Conservation (phyloP, 2,888 invertebrate species). For the Drosophila lacicola region DNA sequence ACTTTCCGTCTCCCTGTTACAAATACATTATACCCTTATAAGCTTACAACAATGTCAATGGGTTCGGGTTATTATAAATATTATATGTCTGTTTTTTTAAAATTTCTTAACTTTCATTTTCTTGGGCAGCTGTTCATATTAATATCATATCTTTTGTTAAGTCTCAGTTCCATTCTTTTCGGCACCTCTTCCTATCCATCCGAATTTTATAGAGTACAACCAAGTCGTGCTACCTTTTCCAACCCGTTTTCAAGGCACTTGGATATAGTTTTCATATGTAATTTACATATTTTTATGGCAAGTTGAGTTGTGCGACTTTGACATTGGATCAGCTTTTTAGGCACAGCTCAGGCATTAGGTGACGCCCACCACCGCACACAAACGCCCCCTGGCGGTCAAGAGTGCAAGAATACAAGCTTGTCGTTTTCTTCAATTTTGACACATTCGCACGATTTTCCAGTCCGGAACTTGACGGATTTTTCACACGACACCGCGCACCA, state of each 20-base stretch:
- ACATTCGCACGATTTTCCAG: slow-evolving; percentile 76
- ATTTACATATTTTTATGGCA: slow-evolving; percentile 60
- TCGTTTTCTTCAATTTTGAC: slow-evolving; percentile 67
- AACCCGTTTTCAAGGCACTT: not conserved
- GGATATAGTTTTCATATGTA: slow-evolving; percentile 6
- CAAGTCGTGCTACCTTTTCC: not conserved
- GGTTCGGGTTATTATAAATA: no score
- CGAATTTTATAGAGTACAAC: slow-evolving; percentile 1
- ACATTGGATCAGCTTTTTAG: slow-evolving; percentile 48
- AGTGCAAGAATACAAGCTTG: slow-evolving; percentile 13
- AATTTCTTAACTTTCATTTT: no score
- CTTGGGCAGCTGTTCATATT: no score
- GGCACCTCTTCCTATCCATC: no score
- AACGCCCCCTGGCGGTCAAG: slow-evolving; percentile 35
- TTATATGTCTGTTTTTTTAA: no score
- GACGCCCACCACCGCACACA: slow-evolving; percentile 26
- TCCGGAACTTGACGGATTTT: slow-evolving; percentile 39
- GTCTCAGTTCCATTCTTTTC: not conserved
- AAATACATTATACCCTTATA: no score
- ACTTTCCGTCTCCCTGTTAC: no score
- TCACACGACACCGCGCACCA: slow-evolving; percentile 59
- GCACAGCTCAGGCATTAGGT: slow-evolving; percentile 17
- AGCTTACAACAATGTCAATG: no score
- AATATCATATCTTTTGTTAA: no score
- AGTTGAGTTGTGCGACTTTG: slow-evolving; percentile 39